These are phyloP conservation scores for Pseudachorutes palmiensis DNA, from an alignment of 1,140 invertebrate species.

Conservation along the genomic window DNA sequence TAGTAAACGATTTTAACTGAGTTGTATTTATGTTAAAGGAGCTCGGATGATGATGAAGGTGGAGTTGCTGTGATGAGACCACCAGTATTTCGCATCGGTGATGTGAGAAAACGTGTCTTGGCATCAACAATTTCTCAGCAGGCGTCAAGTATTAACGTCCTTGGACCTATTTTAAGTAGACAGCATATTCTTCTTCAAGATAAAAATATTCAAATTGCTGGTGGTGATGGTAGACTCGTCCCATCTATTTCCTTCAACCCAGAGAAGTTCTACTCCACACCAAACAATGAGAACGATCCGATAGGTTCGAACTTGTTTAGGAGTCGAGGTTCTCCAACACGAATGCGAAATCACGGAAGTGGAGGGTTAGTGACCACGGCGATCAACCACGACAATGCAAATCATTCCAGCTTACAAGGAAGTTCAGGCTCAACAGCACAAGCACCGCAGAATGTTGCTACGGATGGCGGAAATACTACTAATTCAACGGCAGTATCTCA, in stretches of 20 bases:
- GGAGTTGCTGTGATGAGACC: constrained; percentile 39
- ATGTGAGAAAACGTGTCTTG: not conserved
- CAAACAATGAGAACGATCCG: constrained; percentile 2
- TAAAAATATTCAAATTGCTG: constrained; percentile 27
- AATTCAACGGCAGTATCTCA: too few species aligned
- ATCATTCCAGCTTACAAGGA: too few species aligned
- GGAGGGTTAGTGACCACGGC: not conserved
- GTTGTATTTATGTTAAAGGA: not conserved
- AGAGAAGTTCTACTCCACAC: not conserved
- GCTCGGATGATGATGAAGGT: constrained; percentile 37
- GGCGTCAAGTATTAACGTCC: constrained; percentile 27
- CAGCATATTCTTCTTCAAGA: constrained; percentile 33
- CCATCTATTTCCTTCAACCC: constrained; percentile 22
- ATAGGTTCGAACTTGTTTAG: not conserved
- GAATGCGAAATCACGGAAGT: not conserved
- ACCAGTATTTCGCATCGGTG: constrained; percentile 8
- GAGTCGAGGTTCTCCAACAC: not conserved
- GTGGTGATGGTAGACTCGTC: constrained; percentile 31
- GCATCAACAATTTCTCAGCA: not conserved
- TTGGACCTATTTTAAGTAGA: constrained; percentile 30
- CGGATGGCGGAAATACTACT: too few species aligned
- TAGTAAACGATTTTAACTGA: not conserved
- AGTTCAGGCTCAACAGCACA: too few species aligned
- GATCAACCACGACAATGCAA: not conserved
- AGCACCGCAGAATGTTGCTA: too few species aligned